These are phyloP conservation scores for Seriola aureovittata DNA, from an alignment of 2,113 vertebrate genomes.

Conservation along the genomic window DNA sequence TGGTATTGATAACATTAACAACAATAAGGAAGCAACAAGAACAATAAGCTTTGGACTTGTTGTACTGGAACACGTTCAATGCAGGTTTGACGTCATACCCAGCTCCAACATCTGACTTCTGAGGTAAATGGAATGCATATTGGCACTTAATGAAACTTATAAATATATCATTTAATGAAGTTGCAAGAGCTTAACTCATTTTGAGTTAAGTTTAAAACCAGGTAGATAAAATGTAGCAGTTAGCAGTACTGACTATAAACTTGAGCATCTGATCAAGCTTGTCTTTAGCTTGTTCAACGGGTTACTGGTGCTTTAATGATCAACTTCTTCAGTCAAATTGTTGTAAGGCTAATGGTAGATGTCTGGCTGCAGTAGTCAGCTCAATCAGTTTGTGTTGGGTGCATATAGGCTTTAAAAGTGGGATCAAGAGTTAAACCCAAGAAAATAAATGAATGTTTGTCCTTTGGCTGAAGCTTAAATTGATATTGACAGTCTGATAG, in stretches of 20 bases:
- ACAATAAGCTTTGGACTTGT: too few relatives aligned
- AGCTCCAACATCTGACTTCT: too few relatives aligned
- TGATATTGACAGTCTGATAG: constrained; percentile 15
- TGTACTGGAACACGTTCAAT: too few relatives aligned
- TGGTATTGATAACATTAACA: too few relatives aligned
- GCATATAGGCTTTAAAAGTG: background rate
- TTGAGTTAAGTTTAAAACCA: background rate
- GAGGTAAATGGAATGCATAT: background rate
- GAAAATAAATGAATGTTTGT: constrained; percentile 17
- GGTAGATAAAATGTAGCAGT: background rate
- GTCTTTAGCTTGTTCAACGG: background rate
- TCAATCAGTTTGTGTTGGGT: background rate
- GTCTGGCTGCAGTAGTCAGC: background rate
- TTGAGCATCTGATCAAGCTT: background rate
- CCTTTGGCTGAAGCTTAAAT: constrained; percentile 13
- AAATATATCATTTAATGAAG: background rate
- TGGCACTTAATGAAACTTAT: background rate
- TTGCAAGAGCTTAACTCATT: background rate
- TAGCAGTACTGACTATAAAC: background rate
- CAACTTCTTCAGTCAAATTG: background rate
- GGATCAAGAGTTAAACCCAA: background rate
- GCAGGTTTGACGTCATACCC: too few relatives aligned
- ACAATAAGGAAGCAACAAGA: too few relatives aligned
- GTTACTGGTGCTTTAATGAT: background rate
- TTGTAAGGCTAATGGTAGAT: background rate